Percentiles rank a stretch among this genome's conserved stretches.
phyloP scores from a whole-genome alignment of 1,140 invertebrate genomes.

The Batillaria attramentaria region DNA sequence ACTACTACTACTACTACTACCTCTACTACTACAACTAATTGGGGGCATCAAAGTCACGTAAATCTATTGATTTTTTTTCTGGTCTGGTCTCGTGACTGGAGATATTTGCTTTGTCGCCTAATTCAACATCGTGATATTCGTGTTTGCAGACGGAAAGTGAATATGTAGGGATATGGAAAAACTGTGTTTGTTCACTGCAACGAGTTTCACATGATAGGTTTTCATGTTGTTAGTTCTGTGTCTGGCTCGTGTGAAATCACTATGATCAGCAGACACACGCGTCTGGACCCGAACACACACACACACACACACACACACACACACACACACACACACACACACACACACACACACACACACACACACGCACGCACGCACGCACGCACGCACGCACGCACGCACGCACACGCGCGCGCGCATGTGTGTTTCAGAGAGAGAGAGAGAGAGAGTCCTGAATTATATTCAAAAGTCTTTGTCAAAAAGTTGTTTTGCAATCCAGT shows the following conservation, averaged over 20 bases:
- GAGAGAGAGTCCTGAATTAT: no score
- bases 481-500: no score
- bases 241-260: no score
- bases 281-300: neutral
- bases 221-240: neutral
- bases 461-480: no score
- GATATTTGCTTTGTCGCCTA: no score
- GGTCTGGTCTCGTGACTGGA: neutral
- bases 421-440: neutral
- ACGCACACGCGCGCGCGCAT: neutral
- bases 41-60: neutral
- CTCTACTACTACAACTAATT: no score
- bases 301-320: neutral
- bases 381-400: conserved; percentile 13
- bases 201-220: neutral
- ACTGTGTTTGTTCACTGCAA: neutral
- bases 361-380: conserved; percentile 3
- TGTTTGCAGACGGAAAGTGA: neutral
- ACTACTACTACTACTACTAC: no score
- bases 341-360: neutral
- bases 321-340: neutral
- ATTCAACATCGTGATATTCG: no score
- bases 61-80: neutral
- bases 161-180: neutral
- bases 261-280: neutral